Evolutionary conservation across 2,113 vertebrate genomes (phyloP).

Genomic region (Haplochromis burtoni): DNA sequence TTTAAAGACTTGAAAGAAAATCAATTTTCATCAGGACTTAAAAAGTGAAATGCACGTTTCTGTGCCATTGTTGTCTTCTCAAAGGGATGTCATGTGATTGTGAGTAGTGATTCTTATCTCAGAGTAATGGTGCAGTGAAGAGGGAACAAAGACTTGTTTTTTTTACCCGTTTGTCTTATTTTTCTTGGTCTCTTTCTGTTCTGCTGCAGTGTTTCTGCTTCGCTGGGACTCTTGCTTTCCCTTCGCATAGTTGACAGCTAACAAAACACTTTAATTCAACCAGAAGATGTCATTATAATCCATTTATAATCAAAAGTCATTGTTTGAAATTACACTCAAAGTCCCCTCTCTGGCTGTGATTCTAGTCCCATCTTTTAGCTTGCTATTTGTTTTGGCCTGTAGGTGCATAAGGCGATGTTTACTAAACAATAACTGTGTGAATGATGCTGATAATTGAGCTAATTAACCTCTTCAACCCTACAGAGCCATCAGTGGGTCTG

Average conservation of each 20-base stretch:
- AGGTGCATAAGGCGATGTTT: background rate
- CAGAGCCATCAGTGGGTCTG: background rate
- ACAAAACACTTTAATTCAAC: background rate
- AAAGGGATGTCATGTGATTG: background rate
- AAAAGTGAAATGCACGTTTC: background rate
- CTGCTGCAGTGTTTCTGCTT: background rate
- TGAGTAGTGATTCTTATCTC: background rate
- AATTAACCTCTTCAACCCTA: background rate
- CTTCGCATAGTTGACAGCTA: background rate
- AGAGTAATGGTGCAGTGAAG: background rate
- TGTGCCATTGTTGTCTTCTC: background rate
- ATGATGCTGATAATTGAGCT: background rate
- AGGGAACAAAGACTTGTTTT: background rate
- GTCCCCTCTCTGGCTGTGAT: background rate
- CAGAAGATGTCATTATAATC: background rate
- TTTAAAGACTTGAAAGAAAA: background rate
- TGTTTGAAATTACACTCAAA: background rate
- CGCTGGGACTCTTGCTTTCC: accelerated
- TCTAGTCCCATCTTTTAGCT: accelerated
- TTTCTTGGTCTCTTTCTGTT: background rate
- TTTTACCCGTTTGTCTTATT: background rate
- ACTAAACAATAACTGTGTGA: background rate
- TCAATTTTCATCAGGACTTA: background rate
- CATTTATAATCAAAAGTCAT: background rate
- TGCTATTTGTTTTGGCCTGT: background rate